Evolutionary conservation across 2,888 invertebrate genomes (phyloP).

Genomic region (Hypolimnas misippus): DNA sequence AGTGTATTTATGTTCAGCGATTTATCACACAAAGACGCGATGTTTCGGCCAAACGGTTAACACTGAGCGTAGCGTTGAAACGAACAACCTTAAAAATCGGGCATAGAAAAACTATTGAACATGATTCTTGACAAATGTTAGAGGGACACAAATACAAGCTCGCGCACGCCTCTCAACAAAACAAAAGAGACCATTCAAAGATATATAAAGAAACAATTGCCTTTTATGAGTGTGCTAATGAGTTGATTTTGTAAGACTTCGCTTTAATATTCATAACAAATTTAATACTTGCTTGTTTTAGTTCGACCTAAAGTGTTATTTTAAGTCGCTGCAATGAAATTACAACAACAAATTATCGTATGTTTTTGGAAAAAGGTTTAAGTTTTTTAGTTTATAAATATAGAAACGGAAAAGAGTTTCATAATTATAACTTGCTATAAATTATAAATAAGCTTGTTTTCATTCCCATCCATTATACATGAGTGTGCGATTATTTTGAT

Average conservation of each 20-base stretch:
- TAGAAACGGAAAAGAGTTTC: conserved; percentile 21
- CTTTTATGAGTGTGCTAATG: conserved; percentile 72
- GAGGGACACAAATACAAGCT: conserved; percentile 60
- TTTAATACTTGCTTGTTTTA: conserved; percentile 41
- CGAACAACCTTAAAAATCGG: conserved; percentile 69
- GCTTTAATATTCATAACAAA: conserved; percentile 56
- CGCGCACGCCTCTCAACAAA: conserved; percentile 62
- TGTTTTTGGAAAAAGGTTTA: background rate
- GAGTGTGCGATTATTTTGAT: conserved; percentile 81
- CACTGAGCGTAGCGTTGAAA: conserved; percentile 60
- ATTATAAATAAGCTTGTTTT: conserved; percentile 70
- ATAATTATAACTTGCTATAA: conserved; percentile 56
- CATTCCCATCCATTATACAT: conserved; percentile 76
- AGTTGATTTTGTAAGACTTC: conserved; percentile 51
- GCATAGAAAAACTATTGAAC: conserved; percentile 73
- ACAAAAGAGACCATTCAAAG: conserved; percentile 58
- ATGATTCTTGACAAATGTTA: conserved; percentile 63
- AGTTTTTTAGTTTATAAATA: too few species aligned
- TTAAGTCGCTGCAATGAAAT: conserved; percentile 21
- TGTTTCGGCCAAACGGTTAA: conserved; percentile 69
- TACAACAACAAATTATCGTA: background rate
- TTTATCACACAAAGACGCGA: conserved; percentile 79
- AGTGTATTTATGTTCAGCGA: conserved; percentile 80
- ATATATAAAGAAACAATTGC: conserved; percentile 67
- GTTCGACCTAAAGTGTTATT: conserved; percentile 28